phyloP scores from a whole-genome alignment of 2,797 vertebrate species.

The Phataginus tetradactyla region DNA sequence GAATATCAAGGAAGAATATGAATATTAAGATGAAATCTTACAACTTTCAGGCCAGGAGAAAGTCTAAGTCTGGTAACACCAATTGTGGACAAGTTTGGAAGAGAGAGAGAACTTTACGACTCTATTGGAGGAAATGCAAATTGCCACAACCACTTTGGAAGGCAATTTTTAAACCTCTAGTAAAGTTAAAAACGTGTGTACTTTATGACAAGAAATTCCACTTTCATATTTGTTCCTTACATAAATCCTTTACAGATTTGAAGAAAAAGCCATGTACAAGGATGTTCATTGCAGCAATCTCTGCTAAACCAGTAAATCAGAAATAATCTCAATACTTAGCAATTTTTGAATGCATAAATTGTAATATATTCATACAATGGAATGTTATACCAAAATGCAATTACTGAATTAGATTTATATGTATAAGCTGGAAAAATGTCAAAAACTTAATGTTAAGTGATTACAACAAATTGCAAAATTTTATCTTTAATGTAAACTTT shows the following conservation, averaged over 20 bases:
- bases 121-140: not conserved
- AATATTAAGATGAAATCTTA: not conserved
- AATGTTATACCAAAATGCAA: not conserved
- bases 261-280: not conserved
- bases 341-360: not conserved
- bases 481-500: not conserved
- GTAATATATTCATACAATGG: not conserved
- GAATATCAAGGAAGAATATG: not conserved
- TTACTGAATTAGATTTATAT: not conserved
- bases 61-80: not conserved
- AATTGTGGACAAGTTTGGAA: not conserved
- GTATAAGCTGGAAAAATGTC: not conserved
- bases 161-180: not conserved
- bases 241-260: not conserved
- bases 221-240: not conserved
- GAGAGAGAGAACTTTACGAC: not conserved
- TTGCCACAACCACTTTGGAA: not conserved
- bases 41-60: not conserved
- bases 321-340: not conserved
- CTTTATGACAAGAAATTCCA: not conserved
- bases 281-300: not conserved
- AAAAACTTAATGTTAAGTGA: not conserved
- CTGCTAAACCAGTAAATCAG: not conserved
- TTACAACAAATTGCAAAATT: not conserved
- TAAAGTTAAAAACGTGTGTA: not conserved